phyloP scores from a whole-genome alignment of 2,113 vertebrate genomes.

The Myotis yumanensis region DNA sequence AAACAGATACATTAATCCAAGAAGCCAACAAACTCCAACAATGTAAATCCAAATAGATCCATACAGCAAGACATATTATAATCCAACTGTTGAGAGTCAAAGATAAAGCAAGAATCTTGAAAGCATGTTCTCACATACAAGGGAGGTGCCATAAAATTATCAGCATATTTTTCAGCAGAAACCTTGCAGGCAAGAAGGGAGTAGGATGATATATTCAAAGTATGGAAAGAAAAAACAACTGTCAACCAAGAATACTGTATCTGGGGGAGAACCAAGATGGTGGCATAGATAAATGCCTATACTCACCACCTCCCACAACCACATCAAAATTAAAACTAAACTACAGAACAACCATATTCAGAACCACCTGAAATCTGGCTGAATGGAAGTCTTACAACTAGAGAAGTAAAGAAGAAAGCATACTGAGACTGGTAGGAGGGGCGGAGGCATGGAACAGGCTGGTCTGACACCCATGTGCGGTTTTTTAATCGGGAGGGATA shows the following conservation, averaged over 20 bases:
- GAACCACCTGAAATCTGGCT: too few species aligned
- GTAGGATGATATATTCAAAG: background rate
- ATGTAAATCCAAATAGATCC: background rate
- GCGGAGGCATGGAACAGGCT: too few species aligned
- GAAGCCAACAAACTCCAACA: background rate
- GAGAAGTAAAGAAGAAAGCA: too few species aligned
- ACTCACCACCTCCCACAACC: too few species aligned
- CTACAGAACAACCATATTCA: too few species aligned
- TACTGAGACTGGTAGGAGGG: too few species aligned
- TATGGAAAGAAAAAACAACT: background rate
- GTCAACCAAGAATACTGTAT: background rate
- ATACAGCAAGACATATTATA: background rate
- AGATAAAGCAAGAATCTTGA: background rate
- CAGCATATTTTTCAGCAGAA: background rate
- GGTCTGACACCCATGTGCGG: too few species aligned
- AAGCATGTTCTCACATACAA: background rate
- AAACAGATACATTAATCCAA: background rate
- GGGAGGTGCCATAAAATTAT: background rate
- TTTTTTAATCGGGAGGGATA: too few species aligned
- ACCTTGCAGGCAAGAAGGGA: background rate
- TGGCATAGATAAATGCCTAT: too few species aligned
- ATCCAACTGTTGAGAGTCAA: background rate
- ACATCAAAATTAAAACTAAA: too few species aligned
- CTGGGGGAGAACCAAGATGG: background rate
- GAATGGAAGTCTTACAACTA: too few species aligned